Conservation (phyloP, 2,888 invertebrate genomes). For the Lochmaea crataegi region DNA sequence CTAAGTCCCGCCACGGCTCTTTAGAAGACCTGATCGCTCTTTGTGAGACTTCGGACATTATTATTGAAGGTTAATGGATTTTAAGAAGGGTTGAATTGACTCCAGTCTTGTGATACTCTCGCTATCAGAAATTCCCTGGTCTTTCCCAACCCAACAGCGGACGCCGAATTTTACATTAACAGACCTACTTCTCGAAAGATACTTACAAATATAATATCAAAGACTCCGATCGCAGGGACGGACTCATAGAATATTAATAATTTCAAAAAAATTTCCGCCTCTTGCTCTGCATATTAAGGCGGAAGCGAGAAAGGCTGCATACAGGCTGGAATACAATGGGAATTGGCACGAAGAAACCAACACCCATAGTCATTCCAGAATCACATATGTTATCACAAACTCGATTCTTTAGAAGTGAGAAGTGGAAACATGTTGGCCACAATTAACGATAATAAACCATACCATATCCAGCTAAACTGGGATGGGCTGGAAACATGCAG, state of each 20-base stretch:
- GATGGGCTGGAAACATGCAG: too few relatives aligned
- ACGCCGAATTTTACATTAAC: conserved; percentile 27
- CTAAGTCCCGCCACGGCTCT: conserved; percentile 65
- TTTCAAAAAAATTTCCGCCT: too few relatives aligned
- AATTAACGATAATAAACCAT: too few relatives aligned
- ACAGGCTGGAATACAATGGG: too few relatives aligned
- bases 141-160: conserved; percentile 19
- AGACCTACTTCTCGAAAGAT: conserved; percentile 8
- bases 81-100: conserved; percentile 64
- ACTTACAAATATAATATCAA: conserved; percentile 21
- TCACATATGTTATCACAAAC: too few relatives aligned
- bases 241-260: background rate
- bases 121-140: conserved; percentile 22
- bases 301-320: too few relatives aligned
- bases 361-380: too few relatives aligned
- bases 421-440: too few relatives aligned
- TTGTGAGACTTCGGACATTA: conserved; percentile 66
- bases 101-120: conserved; percentile 39
- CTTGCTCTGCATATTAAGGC: too few relatives aligned
- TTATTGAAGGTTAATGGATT: conserved; percentile 67
- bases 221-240: background rate
- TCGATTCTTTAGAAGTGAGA: too few relatives aligned
- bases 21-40: conserved; percentile 64
- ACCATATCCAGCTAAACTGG: too few relatives aligned
- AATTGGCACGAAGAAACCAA: too few relatives aligned